These are phyloP conservation scores for Gallinago undulata DNA, from an alignment of 2,113 vertebrate genomes.

Conservation along the genomic window DNA sequence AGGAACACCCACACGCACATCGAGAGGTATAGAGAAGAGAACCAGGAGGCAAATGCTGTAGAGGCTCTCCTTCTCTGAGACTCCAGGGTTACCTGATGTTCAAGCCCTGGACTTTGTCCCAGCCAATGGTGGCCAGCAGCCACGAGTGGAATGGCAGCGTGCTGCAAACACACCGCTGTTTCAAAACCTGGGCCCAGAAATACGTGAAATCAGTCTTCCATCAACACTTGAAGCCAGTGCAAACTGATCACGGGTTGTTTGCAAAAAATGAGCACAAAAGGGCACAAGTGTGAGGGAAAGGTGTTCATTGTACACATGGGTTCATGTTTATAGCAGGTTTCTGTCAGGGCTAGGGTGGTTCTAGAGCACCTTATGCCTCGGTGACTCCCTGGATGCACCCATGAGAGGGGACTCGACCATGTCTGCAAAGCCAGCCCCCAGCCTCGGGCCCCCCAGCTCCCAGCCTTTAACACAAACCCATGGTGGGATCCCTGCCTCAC, in stretches of 20 bases:
- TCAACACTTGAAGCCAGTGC: neutral
- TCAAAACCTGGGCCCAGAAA: neutral
- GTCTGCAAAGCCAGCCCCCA: too few species aligned
- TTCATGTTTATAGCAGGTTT: neutral
- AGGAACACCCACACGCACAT: fast-evolving
- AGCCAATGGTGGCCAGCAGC: fast-evolving
- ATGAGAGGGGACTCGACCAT: neutral
- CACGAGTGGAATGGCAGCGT: fast-evolving
- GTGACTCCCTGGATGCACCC: fast-evolving
- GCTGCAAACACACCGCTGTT: fast-evolving
- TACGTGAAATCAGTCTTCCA: neutral
- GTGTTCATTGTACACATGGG: neutral
- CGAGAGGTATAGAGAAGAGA: neutral
- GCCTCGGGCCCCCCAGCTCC: too few species aligned
- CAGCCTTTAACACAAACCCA: fast-evolving
- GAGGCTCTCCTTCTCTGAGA: neutral
- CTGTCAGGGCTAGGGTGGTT: neutral
- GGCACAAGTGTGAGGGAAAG: neutral
- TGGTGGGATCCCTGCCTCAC: fast-evolving
- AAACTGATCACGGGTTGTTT: neutral
- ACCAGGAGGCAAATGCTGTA: too few species aligned
- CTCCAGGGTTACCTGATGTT: fast-evolving
- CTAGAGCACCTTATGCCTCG: neutral
- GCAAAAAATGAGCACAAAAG: neutral
- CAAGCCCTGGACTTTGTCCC: neutral